Conservation (phyloP, 2,797 vertebrate species). For the Philypnodon macrostomus region DNA sequence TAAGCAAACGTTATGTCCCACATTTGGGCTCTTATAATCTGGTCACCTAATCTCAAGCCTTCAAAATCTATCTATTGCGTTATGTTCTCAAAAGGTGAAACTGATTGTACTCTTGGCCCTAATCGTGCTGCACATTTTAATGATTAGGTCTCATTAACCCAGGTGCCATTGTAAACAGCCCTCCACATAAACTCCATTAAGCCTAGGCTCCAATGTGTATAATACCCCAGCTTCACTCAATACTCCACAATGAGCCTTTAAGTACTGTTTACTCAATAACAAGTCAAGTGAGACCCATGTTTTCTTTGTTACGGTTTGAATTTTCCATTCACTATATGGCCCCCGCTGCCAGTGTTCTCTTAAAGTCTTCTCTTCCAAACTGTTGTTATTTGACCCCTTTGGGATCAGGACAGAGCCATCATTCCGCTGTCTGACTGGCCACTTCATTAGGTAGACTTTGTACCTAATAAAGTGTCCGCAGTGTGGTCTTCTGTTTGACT, state of each 20-base stretch:
- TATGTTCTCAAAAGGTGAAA: too few species aligned
- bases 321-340: constrained; percentile 6
- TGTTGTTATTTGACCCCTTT: constrained; percentile 34
- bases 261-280: background rate
- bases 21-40: too few species aligned
- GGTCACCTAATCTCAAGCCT: too few species aligned
- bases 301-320: background rate
- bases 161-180: too few species aligned
- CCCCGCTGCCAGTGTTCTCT: constrained; percentile 25
- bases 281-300: background rate
- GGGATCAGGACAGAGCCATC: constrained; percentile 22
- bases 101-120: too few species aligned
- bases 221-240: too few species aligned
- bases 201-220: too few species aligned
- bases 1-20: too few species aligned
- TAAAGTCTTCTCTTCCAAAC: constrained; percentile 6
- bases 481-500: constrained; percentile 27
- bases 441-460: constrained; percentile 11
- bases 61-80: too few species aligned
- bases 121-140: too few species aligned
- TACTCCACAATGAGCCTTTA: background rate
- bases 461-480: background rate
- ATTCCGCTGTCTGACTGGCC: constrained; percentile 30
- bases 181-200: too few species aligned
- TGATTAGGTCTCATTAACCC: too few species aligned